phyloP scores from a whole-genome alignment of 2,797 vertebrate species.

The Silurus aristotelis region DNA sequence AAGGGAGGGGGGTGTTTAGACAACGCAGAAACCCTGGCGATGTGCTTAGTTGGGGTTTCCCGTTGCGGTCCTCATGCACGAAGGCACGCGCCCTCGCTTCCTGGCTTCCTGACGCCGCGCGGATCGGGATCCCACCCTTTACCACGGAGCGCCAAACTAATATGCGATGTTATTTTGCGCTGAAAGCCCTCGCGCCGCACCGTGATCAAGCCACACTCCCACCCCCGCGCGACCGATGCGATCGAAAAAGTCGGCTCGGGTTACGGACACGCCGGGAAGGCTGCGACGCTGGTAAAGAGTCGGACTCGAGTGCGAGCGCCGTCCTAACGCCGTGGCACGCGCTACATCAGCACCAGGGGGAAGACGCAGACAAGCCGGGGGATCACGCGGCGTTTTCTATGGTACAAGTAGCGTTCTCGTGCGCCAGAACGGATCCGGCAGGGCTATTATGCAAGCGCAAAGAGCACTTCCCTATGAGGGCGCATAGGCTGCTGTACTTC shows the following conservation, averaged over 20 bases:
- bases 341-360: slow-evolving; percentile 79
- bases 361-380: slow-evolving; percentile 83
- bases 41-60: slow-evolving; percentile 70
- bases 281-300: slow-evolving; percentile 81
- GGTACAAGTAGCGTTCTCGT: slow-evolving; percentile 89
- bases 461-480: slow-evolving; percentile 95
- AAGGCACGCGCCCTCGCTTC: slow-evolving; percentile 57
- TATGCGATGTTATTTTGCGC: slow-evolving; percentile 91
- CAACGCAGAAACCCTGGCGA: slow-evolving; percentile 65
- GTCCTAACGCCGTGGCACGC: slow-evolving; percentile 81
- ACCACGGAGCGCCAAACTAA: slow-evolving; percentile 79
- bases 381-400: slow-evolving; percentile 87
- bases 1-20: not conserved
- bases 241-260: slow-evolving; percentile 77
- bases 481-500: slow-evolving; percentile 97
- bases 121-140: slow-evolving; percentile 81
- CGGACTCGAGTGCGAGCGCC: slow-evolving; percentile 73
- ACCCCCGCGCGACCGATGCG: slow-evolving; percentile 83
- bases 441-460: slow-evolving; percentile 98
- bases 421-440: slow-evolving; percentile 84
- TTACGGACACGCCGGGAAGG: slow-evolving; percentile 75
- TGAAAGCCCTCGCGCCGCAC: slow-evolving; percentile 85
- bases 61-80: slow-evolving; percentile 78
- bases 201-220: slow-evolving; percentile 84
- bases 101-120: slow-evolving; percentile 79